Base-by-base conservation (phyloP, 2,888 invertebrate genomes). In the Tipula unca region DNA sequence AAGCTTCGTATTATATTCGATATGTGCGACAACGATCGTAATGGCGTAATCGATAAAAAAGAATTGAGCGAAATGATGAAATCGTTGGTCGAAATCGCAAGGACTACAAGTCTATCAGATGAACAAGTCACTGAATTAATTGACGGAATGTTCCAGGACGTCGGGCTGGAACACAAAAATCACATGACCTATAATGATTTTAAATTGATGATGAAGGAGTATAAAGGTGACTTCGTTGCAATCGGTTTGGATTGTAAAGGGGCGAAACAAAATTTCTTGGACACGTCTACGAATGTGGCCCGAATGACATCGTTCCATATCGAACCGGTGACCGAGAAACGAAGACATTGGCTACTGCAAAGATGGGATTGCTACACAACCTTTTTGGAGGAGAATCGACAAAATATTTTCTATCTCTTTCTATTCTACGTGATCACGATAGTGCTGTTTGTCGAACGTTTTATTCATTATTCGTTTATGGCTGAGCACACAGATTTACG, bases 401-500 rank as follows among this genome's bases (percentile, higher is more conserved):
- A 98, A 89, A 98, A 98, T 89, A 98, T 98, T 87, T 98, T 98
- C 90, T 98, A 98, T 89, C 92, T 99, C 39, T 97, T 98, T 90
- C 93, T 98, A 6, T 99, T 98, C 91, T 98, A 97, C 89, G 97
- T 98, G n/a, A 93, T 97, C 84, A 98, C 97, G 1, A 96, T 97
- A 87, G 96, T 96, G 0, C 91, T 98, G n/a, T 99, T 98, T 89
- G 95, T 98, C 8, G 98, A 98, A 90, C 92, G 98, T 89, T 99
- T 98, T 89, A 97, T 98, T 86, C 97, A 98, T 92, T 98, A 98
- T 89, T 97, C 98, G 0, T 98, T 98, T 90, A 97, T 98, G 96
- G 95, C 97, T 0, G 98, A 99, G 89, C 98, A 98, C 90, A 95
- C 97, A 29, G 98, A 99, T 90, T 91, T 99, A 87, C 92, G 98